A percentile compares a stretch with the other conserved stretches of the same genome.
Conservation (phyloP, 2,113 vertebrate species). For the Coptodon bakossiorum region DNA sequence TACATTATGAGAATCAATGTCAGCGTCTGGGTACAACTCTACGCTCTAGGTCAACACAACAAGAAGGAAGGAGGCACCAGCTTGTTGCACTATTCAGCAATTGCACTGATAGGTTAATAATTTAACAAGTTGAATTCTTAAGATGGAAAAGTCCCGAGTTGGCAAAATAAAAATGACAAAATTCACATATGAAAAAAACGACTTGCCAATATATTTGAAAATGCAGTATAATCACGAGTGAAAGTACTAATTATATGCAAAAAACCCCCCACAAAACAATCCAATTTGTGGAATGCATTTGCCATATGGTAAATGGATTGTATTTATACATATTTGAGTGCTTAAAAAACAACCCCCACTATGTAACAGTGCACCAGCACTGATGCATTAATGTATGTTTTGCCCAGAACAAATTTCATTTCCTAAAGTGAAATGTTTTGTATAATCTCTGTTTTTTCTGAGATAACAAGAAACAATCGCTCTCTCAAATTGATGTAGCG, state of each 20-base stretch:
- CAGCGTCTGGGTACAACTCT: neutral
- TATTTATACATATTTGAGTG: neutral
- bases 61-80: neutral
- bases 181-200: neutral
- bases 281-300: neutral
- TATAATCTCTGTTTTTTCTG: neutral
- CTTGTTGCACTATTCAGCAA: neutral
- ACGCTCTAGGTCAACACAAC: neutral
- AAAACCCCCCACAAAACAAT: fast-evolving
- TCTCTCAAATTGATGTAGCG: neutral
- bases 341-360: neutral
- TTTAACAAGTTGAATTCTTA: neutral
- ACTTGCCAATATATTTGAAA: neutral
- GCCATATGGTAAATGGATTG: neutral
- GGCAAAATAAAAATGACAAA: neutral
- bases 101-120: neutral
- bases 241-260: neutral
- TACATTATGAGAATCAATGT: neutral
- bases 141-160: neutral
- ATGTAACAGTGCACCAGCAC: neutral
- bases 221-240: neutral
- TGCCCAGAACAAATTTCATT: neutral
- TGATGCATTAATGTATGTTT: neutral
- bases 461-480: neutral
- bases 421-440: neutral